A percentile compares a stretch with the other conserved stretches of the same genome.
Evolutionary conservation across 1,140 invertebrate species (phyloP).

Genomic region (Ladona fulva): DNA sequence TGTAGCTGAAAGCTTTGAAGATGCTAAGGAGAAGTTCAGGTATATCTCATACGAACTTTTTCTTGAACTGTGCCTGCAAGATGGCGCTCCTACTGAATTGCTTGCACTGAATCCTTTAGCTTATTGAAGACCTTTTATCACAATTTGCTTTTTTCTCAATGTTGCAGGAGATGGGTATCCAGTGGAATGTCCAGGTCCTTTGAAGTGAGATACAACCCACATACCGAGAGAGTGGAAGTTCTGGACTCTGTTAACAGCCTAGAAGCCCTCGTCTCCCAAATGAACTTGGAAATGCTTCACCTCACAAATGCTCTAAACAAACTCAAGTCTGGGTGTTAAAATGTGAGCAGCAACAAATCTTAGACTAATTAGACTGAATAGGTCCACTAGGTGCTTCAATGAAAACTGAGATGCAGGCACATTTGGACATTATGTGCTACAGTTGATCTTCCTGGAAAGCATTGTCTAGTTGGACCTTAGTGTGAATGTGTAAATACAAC

Average conservation of each 20-base stretch:
- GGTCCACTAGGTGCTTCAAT: not conserved
- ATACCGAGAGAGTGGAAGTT: constrained; percentile 89
- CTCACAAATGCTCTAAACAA: constrained; percentile 75
- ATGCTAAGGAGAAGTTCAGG: constrained; percentile 94
- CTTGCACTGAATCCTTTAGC: no score
- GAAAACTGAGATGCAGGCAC: no score
- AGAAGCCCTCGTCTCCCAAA: constrained; percentile 64
- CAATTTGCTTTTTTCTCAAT: no score
- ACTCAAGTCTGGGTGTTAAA: constrained; percentile 44
- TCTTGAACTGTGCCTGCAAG: no score
- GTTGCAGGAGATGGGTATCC: constrained; percentile 69
- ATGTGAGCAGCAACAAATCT: not conserved
- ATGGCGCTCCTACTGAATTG: no score
- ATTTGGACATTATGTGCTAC: no score
- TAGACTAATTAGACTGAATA: not conserved
- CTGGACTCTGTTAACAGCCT: constrained; percentile 79
- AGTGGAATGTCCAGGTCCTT: constrained; percentile 76
- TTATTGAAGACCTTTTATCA: no score
- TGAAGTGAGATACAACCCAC: constrained; percentile 93
- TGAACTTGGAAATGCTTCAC: constrained; percentile 75
- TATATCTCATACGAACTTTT: no score
- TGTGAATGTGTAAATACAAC: no score
- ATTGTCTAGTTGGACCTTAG: no score
- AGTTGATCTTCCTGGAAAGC: no score
- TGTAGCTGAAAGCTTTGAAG: constrained; percentile 94